phyloP scores from a whole-genome alignment of 30 jellyfish, hydroid and myxozoan species.

The Mastigias papua region DNA sequence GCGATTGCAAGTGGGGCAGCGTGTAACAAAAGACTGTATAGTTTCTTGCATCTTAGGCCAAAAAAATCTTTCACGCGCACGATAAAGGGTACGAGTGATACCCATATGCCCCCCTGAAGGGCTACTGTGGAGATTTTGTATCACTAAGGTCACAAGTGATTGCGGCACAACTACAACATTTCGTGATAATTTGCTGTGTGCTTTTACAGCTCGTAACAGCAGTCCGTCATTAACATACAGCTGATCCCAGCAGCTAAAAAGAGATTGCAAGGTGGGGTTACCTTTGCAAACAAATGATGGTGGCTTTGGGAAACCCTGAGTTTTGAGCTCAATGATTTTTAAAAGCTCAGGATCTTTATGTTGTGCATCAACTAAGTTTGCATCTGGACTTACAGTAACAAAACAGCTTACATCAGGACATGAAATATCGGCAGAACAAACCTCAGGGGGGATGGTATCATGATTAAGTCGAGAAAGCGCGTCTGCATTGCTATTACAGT shows the following conservation, averaged over 20 bases:
- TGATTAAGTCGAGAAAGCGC: constrained; percentile 2
- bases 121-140: constrained; percentile 51
- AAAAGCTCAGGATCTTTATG: neutral
- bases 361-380: constrained; percentile 5
- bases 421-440: constrained; percentile 4
- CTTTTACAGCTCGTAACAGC: neutral
- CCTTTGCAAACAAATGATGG: constrained; percentile 14
- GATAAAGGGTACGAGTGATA: constrained; percentile 30
- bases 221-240: constrained; percentile 14
- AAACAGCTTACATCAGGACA: constrained; percentile 1
- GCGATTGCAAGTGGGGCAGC: constrained; percentile 48
- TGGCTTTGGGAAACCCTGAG: neutral
- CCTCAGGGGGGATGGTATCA: neutral
- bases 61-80: constrained; percentile 46
- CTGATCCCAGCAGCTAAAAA: constrained; percentile 14
- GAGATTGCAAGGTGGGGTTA: constrained; percentile 5
- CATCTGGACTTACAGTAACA: neutral
- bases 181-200: neutral
- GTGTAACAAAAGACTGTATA: constrained; percentile 20
- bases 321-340: constrained; percentile 5
- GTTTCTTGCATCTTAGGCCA: constrained; percentile 55
- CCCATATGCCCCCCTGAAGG: constrained; percentile 63
- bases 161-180: constrained; percentile 12
- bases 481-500: constrained; percentile 14
- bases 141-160: constrained; percentile 22